These are phyloP conservation scores for Euthynnus affinis DNA, from an alignment of 2,797 vertebrate species.

Conservation along the genomic window DNA sequence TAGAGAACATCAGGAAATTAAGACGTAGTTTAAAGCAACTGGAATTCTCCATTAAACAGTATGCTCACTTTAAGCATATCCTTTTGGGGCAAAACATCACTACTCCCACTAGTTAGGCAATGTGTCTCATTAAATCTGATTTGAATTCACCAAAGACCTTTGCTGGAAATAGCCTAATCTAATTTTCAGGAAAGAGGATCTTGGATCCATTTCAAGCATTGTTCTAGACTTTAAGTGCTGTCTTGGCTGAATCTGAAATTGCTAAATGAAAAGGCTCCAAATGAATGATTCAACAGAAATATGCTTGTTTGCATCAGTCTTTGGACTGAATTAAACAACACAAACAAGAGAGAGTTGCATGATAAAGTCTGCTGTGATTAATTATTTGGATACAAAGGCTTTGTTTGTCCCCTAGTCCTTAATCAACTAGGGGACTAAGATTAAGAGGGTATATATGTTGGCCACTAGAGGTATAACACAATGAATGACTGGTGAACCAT, in stretches of 20 bases:
- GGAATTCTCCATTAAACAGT: constrained; percentile 28
- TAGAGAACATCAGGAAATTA: constrained; percentile 19
- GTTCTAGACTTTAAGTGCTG: constrained; percentile 1
- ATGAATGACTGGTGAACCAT: constrained; percentile 44
- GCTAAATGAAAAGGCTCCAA: constrained; percentile 23
- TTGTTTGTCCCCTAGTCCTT: constrained; percentile 23
- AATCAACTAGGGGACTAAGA: too few relatives aligned
- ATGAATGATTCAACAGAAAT: constrained; percentile 46
- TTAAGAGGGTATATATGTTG: too few relatives aligned
- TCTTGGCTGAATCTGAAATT: constrained; percentile 12
- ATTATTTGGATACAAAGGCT: constrained; percentile 54
- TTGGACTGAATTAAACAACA: constrained; percentile 41
- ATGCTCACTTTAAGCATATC: not conserved
- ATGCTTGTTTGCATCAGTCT: constrained; percentile 12
- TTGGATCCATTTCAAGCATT: constrained; percentile 32
- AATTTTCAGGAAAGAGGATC: constrained; percentile 45
- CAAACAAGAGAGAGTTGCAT: constrained; percentile 33
- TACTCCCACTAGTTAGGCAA: constrained; percentile 5
- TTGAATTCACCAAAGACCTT: constrained; percentile 47
- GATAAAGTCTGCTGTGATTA: constrained; percentile 46
- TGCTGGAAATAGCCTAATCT: constrained; percentile 45
- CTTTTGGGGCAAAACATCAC: constrained; percentile 17
- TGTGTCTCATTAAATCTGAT: constrained; percentile 52
- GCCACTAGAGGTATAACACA: constrained; percentile 35
- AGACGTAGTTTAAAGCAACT: constrained; percentile 4